A percentile compares a stretch with the other conserved stretches of the same genome.
Conservation (phyloP, 2,113 vertebrate species). For the Podilymbus podiceps region DNA sequence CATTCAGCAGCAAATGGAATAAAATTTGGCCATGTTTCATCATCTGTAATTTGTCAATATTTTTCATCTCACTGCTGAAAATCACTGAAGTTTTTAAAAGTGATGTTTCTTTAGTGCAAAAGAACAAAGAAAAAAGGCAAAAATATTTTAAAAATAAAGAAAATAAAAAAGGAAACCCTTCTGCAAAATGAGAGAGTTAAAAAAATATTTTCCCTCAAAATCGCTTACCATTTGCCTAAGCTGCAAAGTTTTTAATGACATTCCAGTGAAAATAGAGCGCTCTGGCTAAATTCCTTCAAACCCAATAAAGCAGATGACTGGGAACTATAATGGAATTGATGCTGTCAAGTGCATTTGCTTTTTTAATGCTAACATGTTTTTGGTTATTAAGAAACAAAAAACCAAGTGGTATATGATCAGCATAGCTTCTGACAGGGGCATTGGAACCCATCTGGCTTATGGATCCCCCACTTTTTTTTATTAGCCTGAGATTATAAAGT, state of each 20-base stretch:
- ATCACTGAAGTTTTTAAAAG: background rate
- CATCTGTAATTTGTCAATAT: slow-evolving; percentile 50
- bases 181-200: background rate
- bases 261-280: slow-evolving; percentile 32
- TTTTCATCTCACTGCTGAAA: slow-evolving; percentile 38
- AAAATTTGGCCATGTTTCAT: slow-evolving; percentile 51
- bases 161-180: background rate
- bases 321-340: slow-evolving; percentile 54
- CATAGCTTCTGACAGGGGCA: slow-evolving; percentile 48
- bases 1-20: slow-evolving; percentile 35
- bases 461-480: slow-evolving; percentile 49
- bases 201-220: slow-evolving; percentile 18
- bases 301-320: slow-evolving; percentile 63
- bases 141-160: background rate
- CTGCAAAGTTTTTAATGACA: slow-evolving; percentile 56
- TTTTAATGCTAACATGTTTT: slow-evolving; percentile 64
- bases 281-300: slow-evolving; percentile 60
- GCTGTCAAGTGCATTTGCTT: slow-evolving; percentile 53
- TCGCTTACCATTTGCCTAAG: slow-evolving; percentile 45
- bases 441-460: slow-evolving; percentile 71
- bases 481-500: slow-evolving; percentile 65
- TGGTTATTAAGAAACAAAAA: slow-evolving; percentile 62
- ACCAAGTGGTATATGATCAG: slow-evolving; percentile 22
- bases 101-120: background rate
- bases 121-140: background rate